These are phyloP conservation scores for Chaenodraco wilsoni DNA, from an alignment of 2,797 vertebrate species.

Conservation along the genomic window DNA sequence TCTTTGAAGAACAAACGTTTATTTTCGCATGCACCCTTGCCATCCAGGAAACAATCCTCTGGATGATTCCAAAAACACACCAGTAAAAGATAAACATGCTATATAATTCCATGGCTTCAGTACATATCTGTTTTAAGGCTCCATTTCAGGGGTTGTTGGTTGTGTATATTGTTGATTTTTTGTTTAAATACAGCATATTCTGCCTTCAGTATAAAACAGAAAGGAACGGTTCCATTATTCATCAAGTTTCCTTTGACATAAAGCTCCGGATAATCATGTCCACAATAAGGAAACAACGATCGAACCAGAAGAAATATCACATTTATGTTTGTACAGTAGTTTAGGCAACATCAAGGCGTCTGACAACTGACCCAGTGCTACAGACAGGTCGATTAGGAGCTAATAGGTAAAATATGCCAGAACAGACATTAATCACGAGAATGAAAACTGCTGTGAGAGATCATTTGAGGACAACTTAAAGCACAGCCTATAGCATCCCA, in stretches of 20 bases:
- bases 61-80: constrained; percentile 16
- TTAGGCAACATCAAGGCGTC: constrained; percentile 32
- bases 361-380: constrained; percentile 44
- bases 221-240: constrained; percentile 21
- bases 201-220: constrained; percentile 7
- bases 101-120: constrained; percentile 21
- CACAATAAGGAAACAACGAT: constrained; percentile 35
- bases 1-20: constrained; percentile 50
- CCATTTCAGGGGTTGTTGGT: not conserved
- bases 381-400: constrained; percentile 45
- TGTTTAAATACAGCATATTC: not conserved
- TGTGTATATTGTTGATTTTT: constrained; percentile 6
- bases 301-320: constrained; percentile 41
- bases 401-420: constrained; percentile 48
- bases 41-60: constrained; percentile 31
- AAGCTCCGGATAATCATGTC: constrained; percentile 30
- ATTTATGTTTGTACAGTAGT: constrained; percentile 44
- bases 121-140: constrained; percentile 11
- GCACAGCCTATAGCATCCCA: constrained; percentile 44
- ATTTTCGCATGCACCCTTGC: constrained; percentile 18
- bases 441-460: constrained; percentile 48
- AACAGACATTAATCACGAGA: constrained; percentile 50
- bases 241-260: constrained; percentile 40
- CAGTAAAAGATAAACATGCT: constrained; percentile 10
- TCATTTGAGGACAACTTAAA: constrained; percentile 66